Base-by-base conservation (phyloP, 2,888 invertebrate species). In the Drosophila gaucha region DNA sequence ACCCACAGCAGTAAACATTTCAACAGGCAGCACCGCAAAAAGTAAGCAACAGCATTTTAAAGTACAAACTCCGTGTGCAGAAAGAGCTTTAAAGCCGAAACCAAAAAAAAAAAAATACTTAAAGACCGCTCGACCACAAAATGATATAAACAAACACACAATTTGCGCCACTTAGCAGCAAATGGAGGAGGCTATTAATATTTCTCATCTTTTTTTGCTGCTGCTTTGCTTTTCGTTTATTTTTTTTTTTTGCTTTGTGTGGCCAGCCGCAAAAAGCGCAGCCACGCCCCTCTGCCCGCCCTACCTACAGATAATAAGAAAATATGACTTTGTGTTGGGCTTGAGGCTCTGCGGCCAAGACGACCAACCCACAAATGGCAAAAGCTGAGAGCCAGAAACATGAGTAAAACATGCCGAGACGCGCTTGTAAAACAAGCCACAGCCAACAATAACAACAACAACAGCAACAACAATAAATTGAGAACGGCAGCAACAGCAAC, bases 61-160 rank as follows among this genome's bases (percentile, higher is more conserved):
- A 73, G 49, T 12, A 47, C 47, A 52, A 39, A 20, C n/a, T 18
- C 14, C 18, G 16, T 22, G 51, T 12, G 28, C 20, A 14, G 2
- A 18, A 20, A 9, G 30, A 18, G 50, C 54, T 60, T 69, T 69
- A 69, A 49, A 31, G n/a, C 16, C 24, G 56, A 50, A 28, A 41
- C 38, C 54, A 22, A 22, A 16, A 9, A 39, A 14, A 2, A 12
- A 36, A 31, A 58, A 75, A 51, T 59, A 31, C 78, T 64, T 79
- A 62, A 74, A 74, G 78, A 44, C 39, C 55, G 35, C 49, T 57
- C 49, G 73, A 22, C 67, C 70, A 67, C 64, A 62, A 78, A 86
- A 88, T 82, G 88, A 86, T 88, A 86, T 86, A 88, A 88, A 84
- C 89, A 88, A 85, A 85, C 87, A 85, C 88, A 88, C 87, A 85